Percentiles rank a stretch among this genome's conserved stretches.
Conservation (phyloP, 1,140 invertebrate genomes). For the Monochamus saltuarius region DNA sequence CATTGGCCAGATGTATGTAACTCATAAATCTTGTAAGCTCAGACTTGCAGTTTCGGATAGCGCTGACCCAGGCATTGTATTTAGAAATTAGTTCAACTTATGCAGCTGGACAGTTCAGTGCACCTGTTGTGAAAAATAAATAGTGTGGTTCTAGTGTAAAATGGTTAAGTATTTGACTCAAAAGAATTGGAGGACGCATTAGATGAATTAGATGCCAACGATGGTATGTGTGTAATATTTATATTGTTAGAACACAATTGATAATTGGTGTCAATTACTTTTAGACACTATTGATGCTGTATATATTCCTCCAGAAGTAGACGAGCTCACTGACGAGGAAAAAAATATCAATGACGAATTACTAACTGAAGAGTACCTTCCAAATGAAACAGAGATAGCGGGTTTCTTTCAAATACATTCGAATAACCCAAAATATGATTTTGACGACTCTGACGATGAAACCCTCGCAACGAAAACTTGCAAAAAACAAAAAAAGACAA, state of each 20-base stretch:
- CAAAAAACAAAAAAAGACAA: conserved; percentile 23
- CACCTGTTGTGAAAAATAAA: conserved; percentile 12
- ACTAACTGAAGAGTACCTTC: conserved; percentile 2
- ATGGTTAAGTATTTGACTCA: conserved; percentile 19
- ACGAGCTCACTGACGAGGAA: conserved; percentile 27
- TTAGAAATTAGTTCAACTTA: conserved; percentile 22
- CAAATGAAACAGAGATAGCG: conserved; percentile 13
- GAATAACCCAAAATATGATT: conserved; percentile 7
- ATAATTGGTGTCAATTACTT: conserved; percentile 7
- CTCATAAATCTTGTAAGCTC: conserved; percentile 8
- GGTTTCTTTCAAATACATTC: conserved; percentile 17
- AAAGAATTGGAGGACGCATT: conserved; percentile 22
- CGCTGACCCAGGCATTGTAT: not conserved
- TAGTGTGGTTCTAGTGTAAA: conserved; percentile 13
- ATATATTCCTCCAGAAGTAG: conserved; percentile 24
- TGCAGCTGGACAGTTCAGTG: conserved; percentile 13
- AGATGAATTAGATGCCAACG: conserved; percentile 15
- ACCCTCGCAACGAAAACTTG: too few relatives aligned
- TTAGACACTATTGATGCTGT: conserved; percentile 21
- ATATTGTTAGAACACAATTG: conserved; percentile 7
- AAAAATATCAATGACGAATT: conserved; percentile 21
- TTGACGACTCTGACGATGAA: not conserved
- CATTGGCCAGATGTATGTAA: conserved; percentile 5
- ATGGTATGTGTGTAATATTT: conserved; percentile 6
- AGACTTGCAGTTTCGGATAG: not conserved